Base-by-base conservation (phyloP, 2,113 vertebrate species). In the Chinchilla lanigera region DNA sequence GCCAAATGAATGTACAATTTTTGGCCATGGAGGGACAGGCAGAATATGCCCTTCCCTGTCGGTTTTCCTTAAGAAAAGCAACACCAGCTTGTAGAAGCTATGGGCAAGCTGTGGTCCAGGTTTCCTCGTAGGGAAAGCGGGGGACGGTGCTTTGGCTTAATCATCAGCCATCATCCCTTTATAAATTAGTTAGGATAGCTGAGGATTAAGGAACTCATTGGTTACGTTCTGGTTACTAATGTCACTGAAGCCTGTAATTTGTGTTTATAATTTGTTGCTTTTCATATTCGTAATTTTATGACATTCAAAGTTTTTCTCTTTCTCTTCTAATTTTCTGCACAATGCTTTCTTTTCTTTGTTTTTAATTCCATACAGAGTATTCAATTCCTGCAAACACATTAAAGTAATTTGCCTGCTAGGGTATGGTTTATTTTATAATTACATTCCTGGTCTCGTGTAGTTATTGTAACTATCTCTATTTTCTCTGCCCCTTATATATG, bases 381-480 rank as follows among this genome's bases (percentile, higher is more conserved):
- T 95, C 83, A 81, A 0, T 96, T 95, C 84, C 91, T 52, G 4
- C 47, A 92, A 91, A 71, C 69, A 92, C 96, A 98, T 97, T 97
- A 97, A 98, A 97, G 75, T 56, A 54, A 71, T 73, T 89, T 91
- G 93, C 94, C 91, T 97, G 95, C 80, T 67, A 54, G 93, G 85
- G 30, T 61, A 13, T 95, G 93, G 93, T 78, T 91, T 78, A 52
- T 87, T 94, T 93, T 90, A 56, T 95, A 77, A 93, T 91, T 26
- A 60, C 17, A 8, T 54, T 78, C 63, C 17, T 33, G 10, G 60
- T 56, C 88, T 93, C 58, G 73, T 90, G 87, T 95, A 80, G 61
- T 87, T 82, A 80, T 71, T 89, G 11, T 54, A 30, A 81, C 33
- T 71, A 20, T 81, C 30, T 81, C 52, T 90, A 0, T 94, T 85